Conservation (phyloP, 2,113 vertebrate genomes). For the Arizona elegans region DNA sequence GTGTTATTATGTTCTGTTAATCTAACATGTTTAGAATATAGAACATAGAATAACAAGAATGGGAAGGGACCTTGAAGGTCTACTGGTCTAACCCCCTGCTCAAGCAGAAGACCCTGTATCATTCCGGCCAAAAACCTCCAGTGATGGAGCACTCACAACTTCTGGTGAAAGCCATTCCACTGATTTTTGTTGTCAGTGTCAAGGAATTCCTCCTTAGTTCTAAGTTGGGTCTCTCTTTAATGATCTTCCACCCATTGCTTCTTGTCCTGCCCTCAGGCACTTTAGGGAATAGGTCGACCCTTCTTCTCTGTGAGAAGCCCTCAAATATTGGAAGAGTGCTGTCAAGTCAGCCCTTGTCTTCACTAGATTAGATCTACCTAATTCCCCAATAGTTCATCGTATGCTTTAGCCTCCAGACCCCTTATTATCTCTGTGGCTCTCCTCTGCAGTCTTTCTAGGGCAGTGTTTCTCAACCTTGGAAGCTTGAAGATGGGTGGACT, state of each 20-base stretch:
- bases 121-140: neutral
- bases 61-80: too few relatives aligned
- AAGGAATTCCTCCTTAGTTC: neutral
- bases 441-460: neutral
- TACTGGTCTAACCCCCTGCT: too few relatives aligned
- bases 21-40: too few relatives aligned
- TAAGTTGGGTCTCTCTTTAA: neutral
- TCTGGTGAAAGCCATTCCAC: neutral
- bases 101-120: too few relatives aligned
- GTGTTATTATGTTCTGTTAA: too few relatives aligned
- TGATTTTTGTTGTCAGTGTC: neutral
- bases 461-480: too few relatives aligned
- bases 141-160: neutral
- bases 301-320: neutral
- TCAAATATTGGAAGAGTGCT: neutral
- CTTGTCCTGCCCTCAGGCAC: too few relatives aligned
- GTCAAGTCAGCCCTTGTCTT: neutral
- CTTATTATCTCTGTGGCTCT: neutral
- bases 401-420: neutral
- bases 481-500: too few relatives aligned
- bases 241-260: too few relatives aligned
- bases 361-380: neutral
- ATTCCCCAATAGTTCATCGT: neutral
- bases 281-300: neutral
- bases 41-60: too few relatives aligned